Base-by-base conservation (phyloP, 1,140 invertebrate species). In the Solenopsis invicta region DNA sequence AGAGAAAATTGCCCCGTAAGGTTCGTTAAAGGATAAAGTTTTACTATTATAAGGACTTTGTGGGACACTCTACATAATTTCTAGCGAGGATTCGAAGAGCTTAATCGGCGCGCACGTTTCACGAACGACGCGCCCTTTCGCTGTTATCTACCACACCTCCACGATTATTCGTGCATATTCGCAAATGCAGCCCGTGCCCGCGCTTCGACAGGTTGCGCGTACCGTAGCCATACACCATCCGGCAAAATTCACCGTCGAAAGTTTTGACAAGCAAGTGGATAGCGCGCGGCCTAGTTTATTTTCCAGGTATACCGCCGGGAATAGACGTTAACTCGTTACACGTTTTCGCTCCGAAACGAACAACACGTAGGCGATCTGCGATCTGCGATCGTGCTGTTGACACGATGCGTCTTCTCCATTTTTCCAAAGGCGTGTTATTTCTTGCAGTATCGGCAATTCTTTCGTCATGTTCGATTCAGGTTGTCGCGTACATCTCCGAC, bases 261-360 rank as follows among this genome's bases (percentile, higher is more conserved):
- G 59, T 89, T 87, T 89, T 77, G 87, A 89, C 82, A 61, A 89
- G 37, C 75, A 41, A 52, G 18, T 54, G n/a, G 50, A 64, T 84
- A 41, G 76, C 34, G 86, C 24, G 86, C 54, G 29, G 54, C 24
- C 52, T 72, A 48, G 66, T 88, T 87, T 84, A 84, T 87, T 72
- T 66, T 66, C 61, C 61, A 45, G 59, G n/a, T 56, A 50, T 37
- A 66, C 48, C 56, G 29, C 0, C n/a, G 88, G 56, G 88, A 45
- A 74, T 61, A 81, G 54, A 89, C 75, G 86, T 87, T 87, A 82
- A 87, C 89, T 82, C 77, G 88, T 89, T 89, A 90, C 88, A 90
- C 59, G 85, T 78, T 87, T 90, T 90, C 82, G 74, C 88, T 87
- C 67, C 78, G 72, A 81, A 90, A 88, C 89, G 69, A 85, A 69